These are phyloP conservation scores for Nothura maculosa DNA, from an alignment of 2,797 vertebrate species.

Conservation along the genomic window DNA sequence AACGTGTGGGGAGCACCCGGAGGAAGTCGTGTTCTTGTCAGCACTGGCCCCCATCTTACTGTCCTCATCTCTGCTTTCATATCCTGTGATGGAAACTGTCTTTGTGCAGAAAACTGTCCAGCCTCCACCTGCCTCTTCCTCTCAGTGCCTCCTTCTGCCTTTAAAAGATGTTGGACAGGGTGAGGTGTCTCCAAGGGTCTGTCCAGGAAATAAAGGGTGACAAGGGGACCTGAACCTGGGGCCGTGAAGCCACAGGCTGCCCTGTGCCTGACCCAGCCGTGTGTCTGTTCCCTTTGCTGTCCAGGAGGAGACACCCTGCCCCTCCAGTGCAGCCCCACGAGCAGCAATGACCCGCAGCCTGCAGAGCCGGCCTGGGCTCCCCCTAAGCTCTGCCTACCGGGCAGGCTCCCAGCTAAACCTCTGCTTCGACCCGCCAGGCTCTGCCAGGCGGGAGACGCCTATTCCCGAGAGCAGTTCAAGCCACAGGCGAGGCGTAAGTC, in stretches of 20 bases:
- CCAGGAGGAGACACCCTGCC: conserved; percentile 85
- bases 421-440: conserved; percentile 85
- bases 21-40: neutral
- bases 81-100: neutral
- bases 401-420: conserved; percentile 54
- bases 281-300: neutral
- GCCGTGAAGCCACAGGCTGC: neutral
- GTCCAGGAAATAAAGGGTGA: fast-evolving
- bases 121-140: neutral
- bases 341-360: conserved; percentile 34
- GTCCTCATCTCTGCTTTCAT: neutral
- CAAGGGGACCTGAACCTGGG: neutral
- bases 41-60: neutral
- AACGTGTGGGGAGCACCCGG: neutral
- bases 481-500: conserved; percentile 87
- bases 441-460: conserved; percentile 89
- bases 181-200: fast-evolving
- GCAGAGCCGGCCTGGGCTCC: neutral
- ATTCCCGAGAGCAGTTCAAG: conserved; percentile 86
- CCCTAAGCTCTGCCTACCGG: neutral
- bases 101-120: neutral
- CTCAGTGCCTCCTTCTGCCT: neutral
- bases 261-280: neutral
- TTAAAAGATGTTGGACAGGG: fast-evolving
- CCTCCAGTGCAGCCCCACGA: conserved; percentile 61